These are phyloP conservation scores for Pionites leucogaster DNA, from an alignment of 2,113 vertebrate species.

Conservation along the genomic window DNA sequence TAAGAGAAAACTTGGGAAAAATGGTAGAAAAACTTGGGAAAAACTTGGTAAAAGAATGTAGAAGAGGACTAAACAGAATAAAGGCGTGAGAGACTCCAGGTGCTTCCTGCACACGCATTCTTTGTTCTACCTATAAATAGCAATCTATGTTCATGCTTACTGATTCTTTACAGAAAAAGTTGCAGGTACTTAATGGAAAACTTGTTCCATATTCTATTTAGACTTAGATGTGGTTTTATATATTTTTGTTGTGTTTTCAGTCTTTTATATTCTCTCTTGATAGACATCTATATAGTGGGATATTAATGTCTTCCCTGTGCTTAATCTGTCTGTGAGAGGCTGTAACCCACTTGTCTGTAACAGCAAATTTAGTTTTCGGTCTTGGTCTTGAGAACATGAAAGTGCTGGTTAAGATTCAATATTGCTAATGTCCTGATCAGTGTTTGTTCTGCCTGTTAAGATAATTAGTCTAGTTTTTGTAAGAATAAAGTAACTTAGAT, in stretches of 20 bases:
- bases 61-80: background rate
- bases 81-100: background rate
- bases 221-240: background rate
- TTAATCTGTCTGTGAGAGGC: background rate
- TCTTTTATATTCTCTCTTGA: background rate
- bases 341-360: background rate
- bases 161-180: constrained; percentile 8
- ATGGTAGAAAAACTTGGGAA: background rate
- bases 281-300: background rate
- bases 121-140: constrained; percentile 14
- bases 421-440: background rate
- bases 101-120: background rate
- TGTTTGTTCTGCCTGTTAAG: background rate
- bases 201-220: background rate
- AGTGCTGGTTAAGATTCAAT: background rate
- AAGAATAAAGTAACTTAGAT: background rate
- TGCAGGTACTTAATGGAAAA: constrained; percentile 24
- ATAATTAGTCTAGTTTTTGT: background rate
- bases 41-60: background rate
- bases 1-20: background rate
- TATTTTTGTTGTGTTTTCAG: background rate
- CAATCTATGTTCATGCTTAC: background rate
- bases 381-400: background rate
- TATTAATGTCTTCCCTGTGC: background rate
- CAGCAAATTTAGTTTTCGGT: background rate